phyloP scores from a whole-genome alignment of 2,113 vertebrate species.

The Aix galericulata region DNA sequence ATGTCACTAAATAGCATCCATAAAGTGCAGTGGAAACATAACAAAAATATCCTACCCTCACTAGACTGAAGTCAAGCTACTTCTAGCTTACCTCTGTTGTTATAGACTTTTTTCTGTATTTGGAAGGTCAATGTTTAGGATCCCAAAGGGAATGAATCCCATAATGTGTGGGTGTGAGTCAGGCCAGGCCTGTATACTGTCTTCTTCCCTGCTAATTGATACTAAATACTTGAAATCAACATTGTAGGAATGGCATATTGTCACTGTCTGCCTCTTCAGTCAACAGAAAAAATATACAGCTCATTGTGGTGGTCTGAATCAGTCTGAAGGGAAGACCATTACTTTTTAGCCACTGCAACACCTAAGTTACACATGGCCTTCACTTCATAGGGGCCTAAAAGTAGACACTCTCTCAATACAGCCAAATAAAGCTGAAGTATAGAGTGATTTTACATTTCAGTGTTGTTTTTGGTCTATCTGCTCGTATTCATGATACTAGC shows the following conservation, averaged over 20 bases:
- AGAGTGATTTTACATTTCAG: not conserved
- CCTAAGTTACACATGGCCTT: not conserved
- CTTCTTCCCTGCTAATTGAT: not conserved
- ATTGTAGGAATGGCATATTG: no score
- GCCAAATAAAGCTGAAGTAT: not conserved
- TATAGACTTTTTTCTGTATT: not conserved
- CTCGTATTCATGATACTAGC: not conserved
- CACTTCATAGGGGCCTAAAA: not conserved
- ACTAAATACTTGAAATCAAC: no score
- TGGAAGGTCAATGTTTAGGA: not conserved
- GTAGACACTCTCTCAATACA: not conserved
- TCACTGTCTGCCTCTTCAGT: not conserved
- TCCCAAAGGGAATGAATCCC: not conserved
- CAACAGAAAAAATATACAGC: not conserved
- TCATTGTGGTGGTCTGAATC: not conserved
- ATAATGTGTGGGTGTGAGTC: no score
- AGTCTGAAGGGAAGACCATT: not conserved
- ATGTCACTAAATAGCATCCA: not conserved
- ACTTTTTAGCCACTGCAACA: not conserved
- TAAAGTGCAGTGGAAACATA: not conserved
- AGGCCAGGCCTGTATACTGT: not conserved
- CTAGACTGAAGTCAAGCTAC: not conserved
- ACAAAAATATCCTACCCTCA: not conserved
- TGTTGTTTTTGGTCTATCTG: not conserved
- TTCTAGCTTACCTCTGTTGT: not conserved